Conservation (phyloP, 2,888 invertebrate species). For the Antheraea yamamai region DNA sequence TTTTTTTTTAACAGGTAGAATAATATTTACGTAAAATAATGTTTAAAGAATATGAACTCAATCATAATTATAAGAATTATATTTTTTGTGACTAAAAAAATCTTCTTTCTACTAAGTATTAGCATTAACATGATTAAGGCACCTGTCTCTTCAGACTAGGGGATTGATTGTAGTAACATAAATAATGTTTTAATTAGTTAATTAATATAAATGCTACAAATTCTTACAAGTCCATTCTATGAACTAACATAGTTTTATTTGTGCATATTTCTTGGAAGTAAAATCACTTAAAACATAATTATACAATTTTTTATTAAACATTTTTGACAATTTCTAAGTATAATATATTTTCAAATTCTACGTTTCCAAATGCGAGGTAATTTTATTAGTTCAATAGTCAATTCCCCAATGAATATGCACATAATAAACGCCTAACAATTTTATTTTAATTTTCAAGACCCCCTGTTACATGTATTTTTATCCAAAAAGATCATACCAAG, state of each 20-base stretch:
- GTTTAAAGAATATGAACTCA: slow-evolving; percentile 18
- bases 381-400: slow-evolving; percentile 72
- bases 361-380: slow-evolving; percentile 82
- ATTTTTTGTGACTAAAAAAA: neutral
- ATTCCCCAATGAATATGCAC: slow-evolving; percentile 62
- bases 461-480: slow-evolving; percentile 70
- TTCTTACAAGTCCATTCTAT: neutral
- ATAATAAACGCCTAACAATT: slow-evolving; percentile 35
- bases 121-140: slow-evolving; percentile 40
- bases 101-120: slow-evolving; percentile 4
- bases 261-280: slow-evolving; percentile 63
- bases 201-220: slow-evolving; percentile 1
- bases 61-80: neutral
- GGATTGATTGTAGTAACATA: slow-evolving; percentile 3
- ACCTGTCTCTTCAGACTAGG: slow-evolving; percentile 23
- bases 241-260: slow-evolving; percentile 27
- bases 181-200: neutral
- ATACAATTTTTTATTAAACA: slow-evolving; percentile 62
- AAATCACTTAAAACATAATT: slow-evolving; percentile 65
- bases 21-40: slow-evolving; percentile 9
- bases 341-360: slow-evolving; percentile 79
- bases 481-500: slow-evolving; percentile 45
- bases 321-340: slow-evolving; percentile 74
- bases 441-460: slow-evolving; percentile 58
- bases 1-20: slow-evolving; percentile 24